A percentile compares a stretch with the other conserved stretches of the same genome.
phyloP scores from a whole-genome alignment of 2,113 vertebrate species.

The Odocoileus virginianus region DNA sequence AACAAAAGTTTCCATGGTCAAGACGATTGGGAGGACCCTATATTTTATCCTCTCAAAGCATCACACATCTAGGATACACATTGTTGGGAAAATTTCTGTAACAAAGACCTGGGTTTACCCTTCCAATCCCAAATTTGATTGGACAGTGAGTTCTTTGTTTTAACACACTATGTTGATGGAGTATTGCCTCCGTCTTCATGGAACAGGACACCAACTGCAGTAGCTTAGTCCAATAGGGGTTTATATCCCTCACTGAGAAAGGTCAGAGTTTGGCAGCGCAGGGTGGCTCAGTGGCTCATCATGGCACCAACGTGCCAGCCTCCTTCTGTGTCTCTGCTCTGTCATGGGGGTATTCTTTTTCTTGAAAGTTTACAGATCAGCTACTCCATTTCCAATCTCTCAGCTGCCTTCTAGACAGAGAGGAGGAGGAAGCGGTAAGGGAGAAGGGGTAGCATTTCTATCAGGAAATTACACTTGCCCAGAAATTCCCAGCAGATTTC shows the following conservation, averaged over 20 bases:
- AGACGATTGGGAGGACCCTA: not conserved
- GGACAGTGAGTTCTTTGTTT: not conserved
- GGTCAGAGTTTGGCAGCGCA: rapidly evolving
- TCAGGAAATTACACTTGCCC: not conserved
- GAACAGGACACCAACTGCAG: not conserved
- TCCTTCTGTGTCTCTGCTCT: not conserved
- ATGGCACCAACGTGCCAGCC: not conserved
- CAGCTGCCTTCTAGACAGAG: not conserved
- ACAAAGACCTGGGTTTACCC: not conserved
- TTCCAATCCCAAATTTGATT: not conserved
- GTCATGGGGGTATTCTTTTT: not conserved
- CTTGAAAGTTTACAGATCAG: not conserved
- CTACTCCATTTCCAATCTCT: not conserved
- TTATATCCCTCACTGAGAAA: not conserved
- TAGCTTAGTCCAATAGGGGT: not conserved
- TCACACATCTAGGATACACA: not conserved
- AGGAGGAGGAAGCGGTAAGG: not conserved
- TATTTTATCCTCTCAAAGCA: not conserved
- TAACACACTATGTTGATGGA: not conserved
- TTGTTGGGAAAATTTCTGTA: not conserved
- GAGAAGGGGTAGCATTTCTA: not conserved
- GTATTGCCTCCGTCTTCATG: not conserved
- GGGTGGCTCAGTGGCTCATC: not conserved
- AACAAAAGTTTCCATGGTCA: not conserved
- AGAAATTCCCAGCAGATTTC: conserved; percentile 24